A percentile compares a stretch with the other conserved stretches of the same genome.
Conservation (phyloP, 2,113 vertebrate species). For the Andinoacara biseriatus region DNA sequence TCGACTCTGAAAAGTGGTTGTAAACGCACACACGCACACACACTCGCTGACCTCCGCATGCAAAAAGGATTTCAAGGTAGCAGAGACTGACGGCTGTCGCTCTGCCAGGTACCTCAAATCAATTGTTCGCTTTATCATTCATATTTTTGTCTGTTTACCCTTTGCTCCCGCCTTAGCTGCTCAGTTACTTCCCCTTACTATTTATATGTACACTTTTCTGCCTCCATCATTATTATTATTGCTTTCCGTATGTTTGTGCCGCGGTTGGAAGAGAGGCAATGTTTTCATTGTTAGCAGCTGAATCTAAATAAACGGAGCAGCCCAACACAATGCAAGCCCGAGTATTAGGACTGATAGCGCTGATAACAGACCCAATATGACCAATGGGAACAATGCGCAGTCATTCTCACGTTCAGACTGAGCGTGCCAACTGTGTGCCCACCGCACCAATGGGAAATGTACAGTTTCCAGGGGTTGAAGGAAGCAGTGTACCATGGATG, state of each 20-base stretch:
- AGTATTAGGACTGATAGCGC: conserved; percentile 73
- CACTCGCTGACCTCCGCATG: conserved; percentile 8
- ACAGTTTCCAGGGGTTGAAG: conserved; percentile 36
- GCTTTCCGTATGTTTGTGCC: conserved; percentile 74
- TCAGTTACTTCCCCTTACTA: conserved; percentile 74
- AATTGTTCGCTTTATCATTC: conserved; percentile 71
- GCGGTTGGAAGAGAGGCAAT: conserved; percentile 62
- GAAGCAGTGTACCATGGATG: conserved; percentile 16
- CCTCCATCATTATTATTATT: conserved; percentile 79
- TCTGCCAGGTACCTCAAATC: conserved; percentile 71
- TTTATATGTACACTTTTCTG: conserved; percentile 72
- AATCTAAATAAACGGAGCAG: conserved; percentile 76
- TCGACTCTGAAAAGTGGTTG: conserved; percentile 18
- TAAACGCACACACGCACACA: conserved; percentile 16
- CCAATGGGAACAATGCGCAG: conserved; percentile 70
- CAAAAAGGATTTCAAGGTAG: conserved; percentile 52
- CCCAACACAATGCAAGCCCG: conserved; percentile 71
- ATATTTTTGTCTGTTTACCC: conserved; percentile 77
- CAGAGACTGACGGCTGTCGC: conserved; percentile 61
- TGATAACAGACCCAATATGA: conserved; percentile 74
- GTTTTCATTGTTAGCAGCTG: conserved; percentile 76
- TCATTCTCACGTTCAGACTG: conserved; percentile 69
- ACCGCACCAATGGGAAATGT: conserved; percentile 58
- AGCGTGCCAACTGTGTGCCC: conserved; percentile 70
- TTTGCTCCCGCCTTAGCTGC: conserved; percentile 52